Conservation (phyloP, 2,888 invertebrate species). For the Mycalesis mineus region DNA sequence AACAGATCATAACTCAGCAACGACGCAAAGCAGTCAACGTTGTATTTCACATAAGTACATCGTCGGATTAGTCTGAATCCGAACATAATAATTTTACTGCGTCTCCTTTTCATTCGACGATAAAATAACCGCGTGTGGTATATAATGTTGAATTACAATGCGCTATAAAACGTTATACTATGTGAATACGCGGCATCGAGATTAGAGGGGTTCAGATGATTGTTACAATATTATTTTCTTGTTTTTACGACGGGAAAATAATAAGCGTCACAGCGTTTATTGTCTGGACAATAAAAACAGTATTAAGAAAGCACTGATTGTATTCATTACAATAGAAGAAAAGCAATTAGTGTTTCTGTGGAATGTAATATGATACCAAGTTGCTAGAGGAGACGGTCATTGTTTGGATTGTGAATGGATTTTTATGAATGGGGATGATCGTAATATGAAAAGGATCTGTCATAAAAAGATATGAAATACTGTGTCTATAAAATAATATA, state of each 20-base stretch:
- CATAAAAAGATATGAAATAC: slow-evolving; percentile 8
- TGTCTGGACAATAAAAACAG: slow-evolving; percentile 58
- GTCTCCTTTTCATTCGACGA: slow-evolving; percentile 50
- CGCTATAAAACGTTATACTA: slow-evolving; percentile 62
- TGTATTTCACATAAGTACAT: slow-evolving; percentile 17
- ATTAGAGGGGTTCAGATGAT: slow-evolving; percentile 63
- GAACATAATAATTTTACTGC: slow-evolving; percentile 37
- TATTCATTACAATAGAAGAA: slow-evolving; percentile 30
- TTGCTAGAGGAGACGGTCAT: slow-evolving; percentile 12
- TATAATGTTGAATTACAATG: slow-evolving; percentile 61
- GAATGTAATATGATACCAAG: slow-evolving; percentile 22
- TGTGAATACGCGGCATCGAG: slow-evolving; percentile 51
- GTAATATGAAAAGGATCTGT: slow-evolving; percentile 4
- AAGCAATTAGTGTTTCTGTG: slow-evolving; percentile 29
- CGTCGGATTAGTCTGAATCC: slow-evolving; percentile 31
- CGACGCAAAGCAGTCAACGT: slow-evolving; percentile 8
- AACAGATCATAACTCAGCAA: slow-evolving; percentile 1
- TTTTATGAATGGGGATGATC: slow-evolving; percentile 10
- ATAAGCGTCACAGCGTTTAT: slow-evolving; percentile 65
- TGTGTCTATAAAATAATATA: slow-evolving; percentile 1
- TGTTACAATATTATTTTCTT: slow-evolving; percentile 70
- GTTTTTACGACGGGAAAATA: slow-evolving; percentile 73
- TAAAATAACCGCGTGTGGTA: slow-evolving; percentile 57
- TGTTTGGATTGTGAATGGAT: slow-evolving; percentile 21
- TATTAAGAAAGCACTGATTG: slow-evolving; percentile 49